phyloP scores from a whole-genome alignment of 2,888 invertebrate genomes.

The Meandrusa payeni region DNA sequence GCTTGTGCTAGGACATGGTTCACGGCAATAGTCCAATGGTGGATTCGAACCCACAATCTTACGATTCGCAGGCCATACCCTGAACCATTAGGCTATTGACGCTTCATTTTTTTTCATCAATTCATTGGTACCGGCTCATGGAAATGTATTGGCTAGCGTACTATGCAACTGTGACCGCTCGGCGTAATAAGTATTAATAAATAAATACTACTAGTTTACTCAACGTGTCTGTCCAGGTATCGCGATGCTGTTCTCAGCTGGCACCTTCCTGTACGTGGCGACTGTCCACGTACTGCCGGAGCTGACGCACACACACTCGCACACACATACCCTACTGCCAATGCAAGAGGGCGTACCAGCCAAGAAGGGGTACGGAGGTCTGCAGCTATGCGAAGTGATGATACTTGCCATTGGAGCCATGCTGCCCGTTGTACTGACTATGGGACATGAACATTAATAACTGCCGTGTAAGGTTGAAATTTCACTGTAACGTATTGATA shows the following conservation, averaged over 20 bases:
- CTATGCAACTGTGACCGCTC: too few relatives aligned
- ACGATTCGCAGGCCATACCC: too few relatives aligned
- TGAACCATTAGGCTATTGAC: too few relatives aligned
- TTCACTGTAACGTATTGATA: neutral
- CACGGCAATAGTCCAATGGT: too few relatives aligned
- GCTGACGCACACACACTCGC: slow-evolving; percentile 82
- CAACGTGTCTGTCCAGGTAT: too few relatives aligned
- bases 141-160: too few relatives aligned
- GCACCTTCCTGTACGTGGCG: slow-evolving; percentile 98
- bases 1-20: too few relatives aligned
- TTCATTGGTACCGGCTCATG: too few relatives aligned
- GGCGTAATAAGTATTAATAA: too few relatives aligned
- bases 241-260: slow-evolving; percentile 99
- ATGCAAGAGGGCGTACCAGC: slow-evolving; percentile 50
- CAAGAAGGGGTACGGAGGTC: slow-evolving; percentile 70
- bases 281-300: slow-evolving; percentile 99
- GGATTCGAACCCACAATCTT: too few relatives aligned
- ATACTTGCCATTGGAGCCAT: slow-evolving; percentile 93
- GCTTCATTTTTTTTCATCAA: too few relatives aligned
- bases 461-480: neutral
- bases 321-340: slow-evolving; percentile 62
- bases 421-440: slow-evolving; percentile 92
- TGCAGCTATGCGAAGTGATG: slow-evolving; percentile 89
- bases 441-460: slow-evolving; percentile 92
- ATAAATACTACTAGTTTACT: too few relatives aligned